These are phyloP conservation scores for Rhingia rostrata DNA, from an alignment of 2,888 invertebrate species.

Conservation along the genomic window DNA sequence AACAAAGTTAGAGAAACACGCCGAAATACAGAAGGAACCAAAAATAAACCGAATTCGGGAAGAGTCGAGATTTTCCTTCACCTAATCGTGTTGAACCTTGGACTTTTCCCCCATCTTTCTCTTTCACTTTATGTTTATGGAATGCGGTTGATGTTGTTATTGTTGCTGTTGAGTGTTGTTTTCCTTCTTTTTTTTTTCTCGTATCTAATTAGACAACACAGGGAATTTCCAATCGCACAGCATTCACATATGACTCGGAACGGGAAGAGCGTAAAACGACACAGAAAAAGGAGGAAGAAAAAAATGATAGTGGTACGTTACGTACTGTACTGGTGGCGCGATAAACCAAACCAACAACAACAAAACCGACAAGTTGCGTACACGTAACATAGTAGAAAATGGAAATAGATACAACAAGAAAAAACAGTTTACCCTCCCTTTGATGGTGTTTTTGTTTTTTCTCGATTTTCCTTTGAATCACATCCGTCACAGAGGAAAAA, in stretches of 20 bases:
- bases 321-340: background rate
- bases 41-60: too few relatives aligned
- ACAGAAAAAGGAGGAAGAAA: slow-evolving; percentile 8
- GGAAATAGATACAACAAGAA: too few relatives aligned
- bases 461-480: slow-evolving; percentile 38
- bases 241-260: background rate
- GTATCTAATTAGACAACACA: slow-evolving; percentile 10
- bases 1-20: background rate
- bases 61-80: slow-evolving; percentile 25
- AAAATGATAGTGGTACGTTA: slow-evolving; percentile 1
- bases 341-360: slow-evolving; percentile 38
- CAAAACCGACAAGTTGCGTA: slow-evolving; percentile 25
- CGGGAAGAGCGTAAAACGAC: background rate
- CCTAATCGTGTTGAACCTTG: slow-evolving; percentile 14
- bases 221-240: slow-evolving; percentile 60
- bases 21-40: background rate
- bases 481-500: slow-evolving; percentile 36
- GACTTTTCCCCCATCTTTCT: slow-evolving; percentile 1
- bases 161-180: background rate
- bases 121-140: background rate
- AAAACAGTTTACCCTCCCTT: background rate
- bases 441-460: slow-evolving; percentile 58
- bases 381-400: slow-evolving; percentile 7
- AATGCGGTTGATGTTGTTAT: slow-evolving; percentile 4
- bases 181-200: background rate